A percentile compares a stretch with the other conserved stretches of the same genome.
These are phyloP conservation scores for Nasonia oneida DNA, from an alignment of 2,888 invertebrate species.

Conservation along the genomic window DNA sequence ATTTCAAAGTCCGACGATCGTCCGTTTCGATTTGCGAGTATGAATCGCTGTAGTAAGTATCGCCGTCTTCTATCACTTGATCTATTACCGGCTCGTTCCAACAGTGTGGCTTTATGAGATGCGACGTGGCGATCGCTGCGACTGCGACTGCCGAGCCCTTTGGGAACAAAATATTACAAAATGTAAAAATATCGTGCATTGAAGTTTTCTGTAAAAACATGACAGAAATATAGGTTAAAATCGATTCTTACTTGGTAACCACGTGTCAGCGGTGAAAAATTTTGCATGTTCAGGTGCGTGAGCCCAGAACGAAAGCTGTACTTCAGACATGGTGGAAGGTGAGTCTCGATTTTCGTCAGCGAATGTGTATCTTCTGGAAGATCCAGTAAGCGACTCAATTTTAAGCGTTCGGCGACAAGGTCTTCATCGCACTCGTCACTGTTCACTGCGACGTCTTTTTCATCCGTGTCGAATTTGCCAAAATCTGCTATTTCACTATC, in stretches of 20 bases:
- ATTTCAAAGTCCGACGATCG: conserved; percentile 69
- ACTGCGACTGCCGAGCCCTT: conserved; percentile 76
- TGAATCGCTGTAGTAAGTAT: conserved; percentile 73
- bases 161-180: not conserved
- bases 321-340: conserved; percentile 70
- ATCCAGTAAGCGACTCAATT: conserved; percentile 68
- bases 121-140: conserved; percentile 74
- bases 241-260: conserved; percentile 72
- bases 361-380: conserved; percentile 73
- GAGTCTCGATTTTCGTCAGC: conserved; percentile 70
- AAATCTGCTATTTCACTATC: conserved; percentile 66
- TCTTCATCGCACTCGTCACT: conserved; percentile 71
- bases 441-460: conserved; percentile 67
- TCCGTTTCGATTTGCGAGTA: conserved; percentile 68
- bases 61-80: conserved; percentile 75
- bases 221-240: not conserved
- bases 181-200: not conserved
- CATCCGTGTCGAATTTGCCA: conserved; percentile 64
- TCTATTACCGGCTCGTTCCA: conserved; percentile 75
- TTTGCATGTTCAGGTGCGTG: conserved; percentile 70
- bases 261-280: conserved; percentile 75
- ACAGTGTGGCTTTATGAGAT: conserved; percentile 69
- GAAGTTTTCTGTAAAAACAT: not conserved
- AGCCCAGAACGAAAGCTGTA: conserved; percentile 73
- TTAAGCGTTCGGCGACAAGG: conserved; percentile 70